phyloP scores from a whole-genome alignment of 2,888 invertebrate genomes.

The Epinotia bilunana region DNA sequence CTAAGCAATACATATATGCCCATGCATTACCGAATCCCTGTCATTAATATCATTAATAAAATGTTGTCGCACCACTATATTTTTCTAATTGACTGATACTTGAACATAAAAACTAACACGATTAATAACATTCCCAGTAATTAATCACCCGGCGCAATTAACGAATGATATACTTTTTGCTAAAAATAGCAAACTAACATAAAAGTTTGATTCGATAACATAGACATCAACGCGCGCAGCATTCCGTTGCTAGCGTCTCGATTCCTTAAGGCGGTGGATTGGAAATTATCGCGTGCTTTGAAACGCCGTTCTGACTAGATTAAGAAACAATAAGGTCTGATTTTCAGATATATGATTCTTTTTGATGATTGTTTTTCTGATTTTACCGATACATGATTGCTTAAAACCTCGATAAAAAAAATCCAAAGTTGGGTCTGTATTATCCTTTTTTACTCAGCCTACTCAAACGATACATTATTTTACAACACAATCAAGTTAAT shows the following conservation, averaged over 20 bases:
- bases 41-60: background rate
- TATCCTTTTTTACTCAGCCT: too few relatives aligned
- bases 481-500: too few relatives aligned
- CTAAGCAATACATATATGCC: background rate
- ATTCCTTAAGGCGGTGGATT: too few relatives aligned
- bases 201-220: background rate
- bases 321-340: too few relatives aligned
- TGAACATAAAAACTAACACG: background rate
- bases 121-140: conserved; percentile 2
- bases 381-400: too few relatives aligned
- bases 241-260: conserved; percentile 1
- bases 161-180: conserved; percentile 1
- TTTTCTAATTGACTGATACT: background rate
- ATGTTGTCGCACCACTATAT: background rate
- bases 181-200: background rate
- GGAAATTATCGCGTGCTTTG: too few relatives aligned
- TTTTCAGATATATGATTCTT: too few relatives aligned
- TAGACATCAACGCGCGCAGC: conserved; percentile 35
- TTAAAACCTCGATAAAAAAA: too few relatives aligned
- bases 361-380: too few relatives aligned
- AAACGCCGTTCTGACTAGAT: too few relatives aligned
- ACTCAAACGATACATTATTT: too few relatives aligned
- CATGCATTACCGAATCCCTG: background rate
- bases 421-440: too few relatives aligned
- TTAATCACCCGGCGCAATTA: background rate